Conservation (phyloP, 2,797 vertebrate species). For the Diplodus puntazzo region DNA sequence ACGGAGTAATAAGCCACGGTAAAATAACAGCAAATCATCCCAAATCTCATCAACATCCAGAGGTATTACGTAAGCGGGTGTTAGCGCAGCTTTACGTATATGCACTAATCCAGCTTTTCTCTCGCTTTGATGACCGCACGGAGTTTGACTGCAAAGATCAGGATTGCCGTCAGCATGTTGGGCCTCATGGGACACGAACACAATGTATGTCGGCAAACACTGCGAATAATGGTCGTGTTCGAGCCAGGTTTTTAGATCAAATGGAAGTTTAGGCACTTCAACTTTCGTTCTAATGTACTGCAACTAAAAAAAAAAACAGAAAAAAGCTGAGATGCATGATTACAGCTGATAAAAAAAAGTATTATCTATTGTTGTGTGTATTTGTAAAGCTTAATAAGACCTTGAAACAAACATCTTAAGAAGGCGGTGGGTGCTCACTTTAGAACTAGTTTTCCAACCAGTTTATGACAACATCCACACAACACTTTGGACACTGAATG, state of each 20-base stretch:
- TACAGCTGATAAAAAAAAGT: neutral
- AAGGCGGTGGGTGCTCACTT: neutral
- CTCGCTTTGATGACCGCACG: slow-evolving; percentile 11
- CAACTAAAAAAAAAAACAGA: neutral
- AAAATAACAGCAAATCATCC: slow-evolving; percentile 49
- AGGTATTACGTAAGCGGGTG: slow-evolving; percentile 32
- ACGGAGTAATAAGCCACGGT: slow-evolving; percentile 41
- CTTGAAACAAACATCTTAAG: neutral
- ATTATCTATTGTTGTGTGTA: neutral
- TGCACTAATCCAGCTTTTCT: slow-evolving; percentile 53
- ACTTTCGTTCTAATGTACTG: neutral
- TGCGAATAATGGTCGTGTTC: neutral
- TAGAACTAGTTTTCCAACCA: neutral
- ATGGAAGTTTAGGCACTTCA: neutral
- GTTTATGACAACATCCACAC: neutral
- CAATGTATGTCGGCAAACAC: neutral
- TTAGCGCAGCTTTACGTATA: slow-evolving; percentile 43
- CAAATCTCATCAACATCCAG: slow-evolving; percentile 49
- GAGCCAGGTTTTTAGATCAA: neutral
- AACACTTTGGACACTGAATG: neutral
- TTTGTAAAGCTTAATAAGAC: neutral
- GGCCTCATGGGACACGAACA: neutral
- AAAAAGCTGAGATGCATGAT: neutral
- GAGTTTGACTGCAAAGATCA: slow-evolving; percentile 21
- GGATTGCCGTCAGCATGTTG: neutral